Evolutionary conservation across 2,797 vertebrate species (phyloP).

Genomic region (Eremophila alpestris): DNA sequence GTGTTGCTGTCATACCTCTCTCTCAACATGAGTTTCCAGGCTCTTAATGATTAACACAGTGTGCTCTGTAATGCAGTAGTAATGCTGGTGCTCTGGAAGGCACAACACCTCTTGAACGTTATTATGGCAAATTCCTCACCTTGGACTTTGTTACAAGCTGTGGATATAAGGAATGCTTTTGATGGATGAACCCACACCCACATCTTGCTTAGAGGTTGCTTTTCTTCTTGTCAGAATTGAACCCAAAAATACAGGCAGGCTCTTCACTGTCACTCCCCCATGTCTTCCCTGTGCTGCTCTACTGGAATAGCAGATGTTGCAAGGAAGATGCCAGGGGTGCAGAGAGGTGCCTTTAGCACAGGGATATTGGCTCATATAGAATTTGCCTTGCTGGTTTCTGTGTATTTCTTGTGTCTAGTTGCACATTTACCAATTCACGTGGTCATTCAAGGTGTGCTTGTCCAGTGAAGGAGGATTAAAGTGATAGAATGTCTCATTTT

Average conservation of each 20-base stretch:
- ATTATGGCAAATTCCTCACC: background rate
- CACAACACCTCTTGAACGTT: background rate
- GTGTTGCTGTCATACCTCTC: slow-evolving; percentile 11
- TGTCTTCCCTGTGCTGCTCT: background rate
- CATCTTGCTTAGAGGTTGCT: background rate
- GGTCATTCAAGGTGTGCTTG: background rate
- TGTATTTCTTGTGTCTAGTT: background rate
- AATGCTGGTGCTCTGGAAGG: background rate
- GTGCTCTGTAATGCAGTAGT: background rate
- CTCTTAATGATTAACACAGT: slow-evolving; percentile 5
- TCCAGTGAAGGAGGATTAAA: background rate
- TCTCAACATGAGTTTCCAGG: slow-evolving; percentile 10
- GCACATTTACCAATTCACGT: background rate
- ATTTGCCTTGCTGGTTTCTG: background rate
- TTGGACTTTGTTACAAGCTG: background rate
- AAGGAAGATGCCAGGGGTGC: background rate
- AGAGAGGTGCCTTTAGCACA: background rate
- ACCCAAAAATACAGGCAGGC: background rate
- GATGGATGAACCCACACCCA: background rate
- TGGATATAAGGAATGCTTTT: background rate
- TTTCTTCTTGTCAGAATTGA: background rate
- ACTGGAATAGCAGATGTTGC: background rate
- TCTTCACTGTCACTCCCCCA: background rate
- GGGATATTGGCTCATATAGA: background rate
- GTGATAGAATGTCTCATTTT: background rate